phyloP scores from a whole-genome alignment of 1,140 invertebrate genomes.

The Paraescarpia echinospica region DNA sequence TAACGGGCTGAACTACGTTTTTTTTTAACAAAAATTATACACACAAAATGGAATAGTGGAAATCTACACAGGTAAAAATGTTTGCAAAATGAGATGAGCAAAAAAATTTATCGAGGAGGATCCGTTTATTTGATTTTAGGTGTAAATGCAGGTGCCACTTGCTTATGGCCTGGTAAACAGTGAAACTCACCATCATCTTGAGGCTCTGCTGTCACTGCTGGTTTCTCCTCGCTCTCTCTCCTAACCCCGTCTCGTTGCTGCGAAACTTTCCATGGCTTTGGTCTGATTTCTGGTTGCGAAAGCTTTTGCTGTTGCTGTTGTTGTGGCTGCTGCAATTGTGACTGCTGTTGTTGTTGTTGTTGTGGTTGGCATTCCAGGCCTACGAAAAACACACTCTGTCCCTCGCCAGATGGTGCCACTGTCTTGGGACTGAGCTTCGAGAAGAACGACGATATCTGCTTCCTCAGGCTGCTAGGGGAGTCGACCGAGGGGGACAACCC shows the following conservation, averaged over 20 bases:
- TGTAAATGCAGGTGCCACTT: not conserved
- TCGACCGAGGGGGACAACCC: not conserved
- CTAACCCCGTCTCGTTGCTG: not conserved
- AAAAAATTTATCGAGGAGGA: too few species aligned
- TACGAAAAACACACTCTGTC: slow-evolving; percentile 6
- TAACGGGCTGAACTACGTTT: too few species aligned
- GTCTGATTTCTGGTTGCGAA: not conserved
- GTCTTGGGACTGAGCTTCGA: slow-evolving; percentile 17
- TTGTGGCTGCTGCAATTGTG: not conserved
- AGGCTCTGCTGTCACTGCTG: not conserved
- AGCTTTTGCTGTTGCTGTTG: not conserved
- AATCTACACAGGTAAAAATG: too few species aligned
- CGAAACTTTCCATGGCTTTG: not conserved
- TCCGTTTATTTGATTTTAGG: too few species aligned
- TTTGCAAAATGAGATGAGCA: too few species aligned
- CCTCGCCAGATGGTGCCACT: not conserved
- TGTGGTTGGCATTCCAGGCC: not conserved
- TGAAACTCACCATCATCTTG: not conserved
- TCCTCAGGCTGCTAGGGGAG: not conserved
- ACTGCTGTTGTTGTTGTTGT: not conserved
- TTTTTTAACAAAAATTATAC: too few species aligned
- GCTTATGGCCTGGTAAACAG: not conserved
- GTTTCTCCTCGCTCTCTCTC: not conserved
- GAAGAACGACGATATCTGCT: not conserved
- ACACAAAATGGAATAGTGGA: too few species aligned